phyloP scores from a whole-genome alignment of 30 jellyfish, hydroid and myxozoan genomes.

The Pelagia noctiluca region DNA sequence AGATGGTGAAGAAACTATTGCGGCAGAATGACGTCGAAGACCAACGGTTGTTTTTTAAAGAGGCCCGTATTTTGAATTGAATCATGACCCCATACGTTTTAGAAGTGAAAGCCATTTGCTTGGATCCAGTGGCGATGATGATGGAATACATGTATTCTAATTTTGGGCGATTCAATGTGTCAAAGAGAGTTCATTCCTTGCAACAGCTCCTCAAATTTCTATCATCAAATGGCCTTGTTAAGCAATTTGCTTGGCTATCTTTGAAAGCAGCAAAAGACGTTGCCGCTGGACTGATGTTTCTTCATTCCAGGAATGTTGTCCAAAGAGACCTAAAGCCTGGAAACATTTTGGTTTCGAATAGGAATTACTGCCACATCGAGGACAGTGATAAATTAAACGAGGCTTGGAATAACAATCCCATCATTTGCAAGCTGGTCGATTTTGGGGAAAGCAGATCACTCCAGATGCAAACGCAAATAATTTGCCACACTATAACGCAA shows the following conservation, averaged over 20 bases:
- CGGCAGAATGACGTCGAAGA: constrained; percentile 1
- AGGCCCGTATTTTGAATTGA: constrained; percentile 5
- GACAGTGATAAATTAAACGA: too few relatives aligned
- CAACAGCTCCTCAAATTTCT: constrained; percentile 11
- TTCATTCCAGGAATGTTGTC: too few relatives aligned
- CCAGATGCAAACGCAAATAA: not conserved
- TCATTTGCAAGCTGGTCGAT: constrained; percentile 29
- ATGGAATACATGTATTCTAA: constrained; percentile 4
- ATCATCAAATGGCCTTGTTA: not conserved
- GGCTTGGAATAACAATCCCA: too few relatives aligned
- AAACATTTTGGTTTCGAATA: too few relatives aligned
- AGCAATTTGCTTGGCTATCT: constrained; percentile 10
- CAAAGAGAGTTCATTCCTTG: constrained; percentile 21
- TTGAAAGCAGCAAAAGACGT: constrained; percentile 15
- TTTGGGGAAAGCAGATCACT: constrained; percentile 28
- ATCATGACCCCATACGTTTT: constrained; percentile 6
- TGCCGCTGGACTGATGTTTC: constrained; percentile 6
- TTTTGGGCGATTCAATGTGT: not conserved
- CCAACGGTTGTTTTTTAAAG: constrained; percentile 10
- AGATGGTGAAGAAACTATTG: too few relatives aligned
- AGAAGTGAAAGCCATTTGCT: too few relatives aligned
- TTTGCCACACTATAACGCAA: not conserved
- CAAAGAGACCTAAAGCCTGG: too few relatives aligned
- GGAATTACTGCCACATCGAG: too few relatives aligned
- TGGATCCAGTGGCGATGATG: too few relatives aligned